Base-by-base conservation (phyloP, 1,140 invertebrate genomes). In the Drosophila pectinifera region DNA sequence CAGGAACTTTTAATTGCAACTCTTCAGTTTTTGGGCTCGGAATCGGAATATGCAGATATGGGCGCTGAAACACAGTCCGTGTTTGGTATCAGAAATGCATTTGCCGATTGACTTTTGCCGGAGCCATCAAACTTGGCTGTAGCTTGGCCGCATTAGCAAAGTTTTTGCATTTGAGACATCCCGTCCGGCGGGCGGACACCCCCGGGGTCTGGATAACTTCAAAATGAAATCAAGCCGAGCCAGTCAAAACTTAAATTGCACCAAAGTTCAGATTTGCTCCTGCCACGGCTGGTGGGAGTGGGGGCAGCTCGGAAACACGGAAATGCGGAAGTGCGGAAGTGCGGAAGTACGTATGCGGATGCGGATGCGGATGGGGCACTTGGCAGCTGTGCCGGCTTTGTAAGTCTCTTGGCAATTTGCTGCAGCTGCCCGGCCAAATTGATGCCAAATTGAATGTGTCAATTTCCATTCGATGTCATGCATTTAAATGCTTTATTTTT, bases 401-500 rank as follows among this genome's bases (percentile, higher is more conserved):
- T 79, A 80, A 80, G 80, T 80, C 78, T 74, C 78, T 80, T 80
- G 77, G 78, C 51, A 80, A 74, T 79, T 79, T 80, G 70, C 80
- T 80, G 78, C 78, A 80, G 78, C 78, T 80, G 78, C 55, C 54
- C 41, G 51, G 61, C 78, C 75, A 88, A 82, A 79, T 74, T 69
- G 72, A 72, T 68, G 70, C 79, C 78, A 75, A 86, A 86, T 86
- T 81, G 78, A 86, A 88, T 86, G 69, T 86, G 83, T 79, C 83
- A 86, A 88, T 86, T 88, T 78, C 43, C 57, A 74, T 64, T 49
- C 78, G 57, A 74, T 82, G 83, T 78, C 62, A 75, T 78, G 69
- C 79, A 82, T 85, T 85, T 68, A 80, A 85, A 85, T 88, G 76
- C 63, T 76, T 79, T 78, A 77, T 76, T 58, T 77, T 80, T 84